Conservation (phyloP, 2,113 vertebrate species). For the Catharus fuscescens region DNA sequence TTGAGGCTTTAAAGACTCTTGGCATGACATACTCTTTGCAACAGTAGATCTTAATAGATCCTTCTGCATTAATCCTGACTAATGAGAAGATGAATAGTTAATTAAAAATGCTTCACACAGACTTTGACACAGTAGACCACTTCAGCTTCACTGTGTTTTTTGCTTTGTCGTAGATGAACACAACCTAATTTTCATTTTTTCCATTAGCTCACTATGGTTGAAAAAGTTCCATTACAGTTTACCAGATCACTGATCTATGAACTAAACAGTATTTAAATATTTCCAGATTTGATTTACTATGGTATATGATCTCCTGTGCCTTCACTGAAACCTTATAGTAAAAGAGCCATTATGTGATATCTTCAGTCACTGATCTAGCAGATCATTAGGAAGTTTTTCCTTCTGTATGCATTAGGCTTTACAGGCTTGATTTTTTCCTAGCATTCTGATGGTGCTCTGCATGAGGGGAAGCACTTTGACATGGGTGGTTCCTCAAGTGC, state of each 20-base stretch:
- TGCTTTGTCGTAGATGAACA: conserved; percentile 30
- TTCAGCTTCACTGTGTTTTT: conserved; percentile 1
- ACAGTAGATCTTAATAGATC: conserved; percentile 64
- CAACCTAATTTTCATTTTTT: conserved; percentile 49
- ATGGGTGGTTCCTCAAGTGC: not conserved
- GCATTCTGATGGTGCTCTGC: not conserved
- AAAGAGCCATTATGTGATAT: conserved; percentile 40
- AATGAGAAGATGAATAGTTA: conserved; percentile 56
- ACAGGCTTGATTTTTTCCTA: not conserved
- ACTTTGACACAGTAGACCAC: conserved; percentile 19
- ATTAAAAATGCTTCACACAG: conserved; percentile 38
- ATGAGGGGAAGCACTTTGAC: not conserved
- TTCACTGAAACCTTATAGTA: conserved; percentile 24
- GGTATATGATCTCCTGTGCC: conserved; percentile 18
- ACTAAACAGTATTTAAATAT: conserved; percentile 66
- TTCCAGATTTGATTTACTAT: conserved; percentile 58
- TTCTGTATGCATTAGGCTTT: not conserved
- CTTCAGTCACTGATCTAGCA: conserved; percentile 53
- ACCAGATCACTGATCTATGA: conserved; percentile 62
- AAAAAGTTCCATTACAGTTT: conserved; percentile 62
- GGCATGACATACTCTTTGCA: conserved; percentile 22
- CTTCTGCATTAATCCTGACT: conserved; percentile 53
- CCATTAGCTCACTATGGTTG: conserved; percentile 32
- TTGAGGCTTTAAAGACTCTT: conserved; percentile 46
- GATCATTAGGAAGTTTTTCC: conserved; percentile 44